These are phyloP conservation scores for Rutpela maculata DNA, from an alignment of 2,888 invertebrate species.

Conservation along the genomic window DNA sequence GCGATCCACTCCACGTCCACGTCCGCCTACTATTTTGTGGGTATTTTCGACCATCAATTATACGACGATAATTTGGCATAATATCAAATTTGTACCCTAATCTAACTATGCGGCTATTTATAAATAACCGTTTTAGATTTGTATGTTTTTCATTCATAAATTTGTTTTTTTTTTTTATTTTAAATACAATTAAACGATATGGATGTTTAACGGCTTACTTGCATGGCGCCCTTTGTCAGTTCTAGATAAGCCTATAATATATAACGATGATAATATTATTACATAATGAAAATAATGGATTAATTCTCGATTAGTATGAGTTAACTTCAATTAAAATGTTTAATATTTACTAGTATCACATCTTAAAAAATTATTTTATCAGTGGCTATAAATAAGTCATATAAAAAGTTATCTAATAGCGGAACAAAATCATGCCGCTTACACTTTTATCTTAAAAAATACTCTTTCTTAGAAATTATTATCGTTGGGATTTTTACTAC, in stretches of 20 bases:
- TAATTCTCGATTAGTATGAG: slow-evolving; percentile 4
- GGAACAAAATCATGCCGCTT: neutral
- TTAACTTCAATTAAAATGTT: neutral
- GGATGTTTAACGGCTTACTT: neutral
- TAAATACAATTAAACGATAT: neutral
- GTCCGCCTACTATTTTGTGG: slow-evolving; percentile 7
- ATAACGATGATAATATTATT: slow-evolving; percentile 19
- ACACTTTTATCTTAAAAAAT: neutral
- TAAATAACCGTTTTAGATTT: slow-evolving; percentile 5
- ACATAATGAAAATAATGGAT: slow-evolving; percentile 18
- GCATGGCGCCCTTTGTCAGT: slow-evolving; percentile 20
- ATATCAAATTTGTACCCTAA: slow-evolving; percentile 12
- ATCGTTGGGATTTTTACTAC: neutral
- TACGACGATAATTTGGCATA: neutral
- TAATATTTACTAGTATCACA: neutral
- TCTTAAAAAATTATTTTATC: neutral
- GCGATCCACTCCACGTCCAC: neutral
- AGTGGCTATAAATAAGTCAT: neutral
- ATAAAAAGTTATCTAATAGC: neutral
- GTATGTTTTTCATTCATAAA: slow-evolving; percentile 14
- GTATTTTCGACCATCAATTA: neutral
- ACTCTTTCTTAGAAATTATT: neutral
- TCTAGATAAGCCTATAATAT: slow-evolving; percentile 13
- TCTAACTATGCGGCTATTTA: neutral
- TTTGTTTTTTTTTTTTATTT: neutral